Evolutionary conservation across 1,140 invertebrate genomes (phyloP).

Genomic region (Popillia japonica): DNA sequence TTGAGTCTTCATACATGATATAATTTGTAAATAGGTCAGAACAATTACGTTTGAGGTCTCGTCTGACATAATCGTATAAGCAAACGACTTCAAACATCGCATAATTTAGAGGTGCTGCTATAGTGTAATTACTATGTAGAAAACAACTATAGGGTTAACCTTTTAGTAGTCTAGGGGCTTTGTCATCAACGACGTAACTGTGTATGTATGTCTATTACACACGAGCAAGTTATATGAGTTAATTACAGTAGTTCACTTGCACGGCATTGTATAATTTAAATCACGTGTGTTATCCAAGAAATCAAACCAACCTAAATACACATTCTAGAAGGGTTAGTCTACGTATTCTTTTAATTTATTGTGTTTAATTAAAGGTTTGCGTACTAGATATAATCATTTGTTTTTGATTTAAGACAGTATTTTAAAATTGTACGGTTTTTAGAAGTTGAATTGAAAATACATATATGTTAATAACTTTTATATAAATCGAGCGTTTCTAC

Average conservation of each 20-base stretch:
- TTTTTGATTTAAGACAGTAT: too few species aligned
- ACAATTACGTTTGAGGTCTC: not conserved
- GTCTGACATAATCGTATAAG: conserved; percentile 8
- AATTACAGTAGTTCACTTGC: not conserved
- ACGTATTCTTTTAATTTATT: too few species aligned
- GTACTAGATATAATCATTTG: too few species aligned
- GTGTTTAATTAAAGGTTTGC: too few species aligned
- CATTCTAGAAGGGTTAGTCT: not conserved
- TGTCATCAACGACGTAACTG: conserved; percentile 12
- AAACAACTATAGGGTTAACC: conserved; percentile 8
- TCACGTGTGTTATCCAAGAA: not conserved
- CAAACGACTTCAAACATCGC: not conserved
- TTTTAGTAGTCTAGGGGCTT: not conserved
- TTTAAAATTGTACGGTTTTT: too few species aligned
- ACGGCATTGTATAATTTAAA: not conserved
- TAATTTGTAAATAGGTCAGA: not conserved
- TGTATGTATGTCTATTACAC: conserved; percentile 22
- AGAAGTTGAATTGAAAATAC: too few species aligned
- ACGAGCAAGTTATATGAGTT: conserved; percentile 9
- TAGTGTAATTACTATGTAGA: conserved; percentile 1
- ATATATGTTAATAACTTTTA: too few species aligned
- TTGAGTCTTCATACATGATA: not conserved
- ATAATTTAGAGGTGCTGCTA: not conserved
- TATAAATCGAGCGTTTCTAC: too few species aligned
- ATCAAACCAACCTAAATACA: not conserved